Percentiles rank a stretch among this genome's conserved stretches.
Conservation (phyloP, 2,797 vertebrate genomes). For the Xiphorhynchus erythropygius region DNA sequence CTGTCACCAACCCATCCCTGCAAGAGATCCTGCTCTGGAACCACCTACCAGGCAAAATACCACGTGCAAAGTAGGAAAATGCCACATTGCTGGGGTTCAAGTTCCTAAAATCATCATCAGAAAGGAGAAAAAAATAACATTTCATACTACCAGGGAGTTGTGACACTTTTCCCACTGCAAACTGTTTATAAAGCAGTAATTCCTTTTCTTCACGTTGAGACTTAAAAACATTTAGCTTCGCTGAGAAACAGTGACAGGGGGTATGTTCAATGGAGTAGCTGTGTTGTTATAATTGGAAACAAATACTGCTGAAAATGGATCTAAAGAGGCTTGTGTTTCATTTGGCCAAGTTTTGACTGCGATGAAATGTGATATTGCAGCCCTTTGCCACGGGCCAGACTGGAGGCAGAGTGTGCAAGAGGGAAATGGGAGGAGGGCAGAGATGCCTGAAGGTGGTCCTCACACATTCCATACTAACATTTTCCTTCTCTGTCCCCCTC, state of each 20-base stretch:
- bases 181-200: background rate
- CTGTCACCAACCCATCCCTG: background rate
- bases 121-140: background rate
- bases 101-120: background rate
- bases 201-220: background rate
- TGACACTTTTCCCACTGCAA: background rate
- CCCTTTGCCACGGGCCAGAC: background rate
- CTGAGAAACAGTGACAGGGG: background rate
- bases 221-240: background rate
- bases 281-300: constrained; percentile 8
- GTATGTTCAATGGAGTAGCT: background rate
- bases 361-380: background rate
- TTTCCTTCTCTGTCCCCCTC: background rate
- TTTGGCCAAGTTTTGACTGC: background rate
- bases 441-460: background rate
- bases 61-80: background rate
- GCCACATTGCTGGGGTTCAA: background rate
- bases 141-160: background rate
- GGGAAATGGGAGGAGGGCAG: background rate
- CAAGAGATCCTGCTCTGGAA: background rate
- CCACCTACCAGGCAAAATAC: background rate
- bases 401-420: background rate
- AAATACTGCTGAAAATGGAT: constrained; percentile 21
- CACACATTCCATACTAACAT: background rate
- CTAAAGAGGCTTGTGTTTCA: constrained; percentile 2